phyloP scores from a whole-genome alignment of 1,140 invertebrate genomes.

The Polyergus mexicanus region DNA sequence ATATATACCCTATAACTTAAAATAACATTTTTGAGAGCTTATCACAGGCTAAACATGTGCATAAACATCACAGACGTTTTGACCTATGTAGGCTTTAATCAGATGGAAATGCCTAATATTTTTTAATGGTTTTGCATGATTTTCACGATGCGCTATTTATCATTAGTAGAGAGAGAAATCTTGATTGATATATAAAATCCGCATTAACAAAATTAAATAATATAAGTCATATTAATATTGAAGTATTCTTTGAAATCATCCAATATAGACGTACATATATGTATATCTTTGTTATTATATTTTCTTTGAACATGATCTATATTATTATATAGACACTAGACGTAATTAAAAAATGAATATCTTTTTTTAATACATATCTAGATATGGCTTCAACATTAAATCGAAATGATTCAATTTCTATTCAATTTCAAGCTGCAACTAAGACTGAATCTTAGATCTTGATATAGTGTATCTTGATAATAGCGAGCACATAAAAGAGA shows the following conservation, averaged over 20 bases:
- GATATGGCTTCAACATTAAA: neutral
- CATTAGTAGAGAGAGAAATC: neutral
- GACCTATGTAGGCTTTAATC: neutral
- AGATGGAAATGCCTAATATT: neutral
- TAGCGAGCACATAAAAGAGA: neutral
- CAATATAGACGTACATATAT: neutral
- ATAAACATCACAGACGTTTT: conserved; percentile 27
- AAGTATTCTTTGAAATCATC: neutral
- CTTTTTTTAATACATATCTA: neutral
- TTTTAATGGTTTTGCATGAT: neutral
- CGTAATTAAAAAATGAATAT: neutral
- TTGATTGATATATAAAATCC: neutral
- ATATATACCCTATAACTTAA: neutral
- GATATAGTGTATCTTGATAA: conserved; percentile 1
- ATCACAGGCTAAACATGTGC: conserved; percentile 16
- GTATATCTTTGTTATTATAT: neutral
- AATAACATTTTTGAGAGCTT: neutral
- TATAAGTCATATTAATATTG: neutral
- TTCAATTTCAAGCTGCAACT: neutral
- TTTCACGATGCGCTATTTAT: no score
- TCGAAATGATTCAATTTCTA: neutral
- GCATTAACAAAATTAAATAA: neutral
- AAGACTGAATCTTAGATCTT: neutral
- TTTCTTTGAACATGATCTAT: neutral
- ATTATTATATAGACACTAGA: no score